Percentiles rank a stretch among this genome's conserved stretches.
Evolutionary conservation across 1,140 invertebrate species (phyloP).

Genomic region (Phymorhynchus buccinoides): DNA sequence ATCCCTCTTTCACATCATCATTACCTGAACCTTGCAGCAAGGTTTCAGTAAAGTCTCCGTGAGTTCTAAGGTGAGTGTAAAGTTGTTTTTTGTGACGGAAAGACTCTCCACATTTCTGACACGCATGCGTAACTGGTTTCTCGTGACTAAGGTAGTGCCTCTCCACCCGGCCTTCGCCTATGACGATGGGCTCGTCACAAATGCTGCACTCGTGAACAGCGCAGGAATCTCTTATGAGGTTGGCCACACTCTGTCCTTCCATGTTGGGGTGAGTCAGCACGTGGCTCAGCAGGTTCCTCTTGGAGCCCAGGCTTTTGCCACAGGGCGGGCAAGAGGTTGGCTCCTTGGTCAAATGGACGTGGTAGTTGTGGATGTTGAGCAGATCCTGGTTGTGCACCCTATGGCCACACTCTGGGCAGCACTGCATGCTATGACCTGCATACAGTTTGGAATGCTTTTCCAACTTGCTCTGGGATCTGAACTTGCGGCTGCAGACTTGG

Average conservation of each 20-base stretch:
- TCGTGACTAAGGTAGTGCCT: not conserved
- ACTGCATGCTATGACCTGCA: not conserved
- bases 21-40: not conserved
- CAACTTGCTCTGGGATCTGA: not conserved
- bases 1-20: not conserved
- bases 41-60: not conserved
- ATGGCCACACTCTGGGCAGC: not conserved
- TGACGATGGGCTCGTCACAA: not conserved
- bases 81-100: conserved; percentile 7
- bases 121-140: not conserved
- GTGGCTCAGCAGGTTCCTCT: not conserved
- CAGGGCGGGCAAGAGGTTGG: not conserved
- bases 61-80: not conserved
- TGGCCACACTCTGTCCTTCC: conserved; percentile 1
- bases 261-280: not conserved
- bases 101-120: conserved; percentile 2
- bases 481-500: conserved; percentile 1
- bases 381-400: not conserved
- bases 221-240: conserved; percentile 13
- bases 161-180: conserved; percentile 9
- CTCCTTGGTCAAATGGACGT: not conserved
- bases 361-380: not conserved
- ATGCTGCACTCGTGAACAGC: not conserved
- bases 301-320: not conserved
- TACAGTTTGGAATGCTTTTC: not conserved